phyloP scores from a whole-genome alignment of 2,888 invertebrate species.

The Plemyria rubiginata region DNA sequence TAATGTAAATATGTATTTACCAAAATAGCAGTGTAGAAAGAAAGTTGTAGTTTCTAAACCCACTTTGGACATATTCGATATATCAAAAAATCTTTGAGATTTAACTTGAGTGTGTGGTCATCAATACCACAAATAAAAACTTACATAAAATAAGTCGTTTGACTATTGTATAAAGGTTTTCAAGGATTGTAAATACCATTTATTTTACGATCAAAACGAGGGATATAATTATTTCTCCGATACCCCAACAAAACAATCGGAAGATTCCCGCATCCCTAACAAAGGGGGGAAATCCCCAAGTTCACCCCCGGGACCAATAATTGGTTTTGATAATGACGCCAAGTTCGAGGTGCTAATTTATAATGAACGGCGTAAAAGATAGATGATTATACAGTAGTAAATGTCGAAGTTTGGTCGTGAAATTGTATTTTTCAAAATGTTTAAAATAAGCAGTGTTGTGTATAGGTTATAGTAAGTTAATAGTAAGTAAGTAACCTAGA shows the following conservation, averaged over 20 bases:
- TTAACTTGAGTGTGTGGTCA: no score
- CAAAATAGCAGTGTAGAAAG: no score
- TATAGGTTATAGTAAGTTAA: no score
- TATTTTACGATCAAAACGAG: slow-evolving; percentile 8
- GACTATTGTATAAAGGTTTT: not conserved
- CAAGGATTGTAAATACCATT: not conserved
- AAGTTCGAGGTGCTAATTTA: slow-evolving; percentile 48
- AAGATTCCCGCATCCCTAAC: slow-evolving; percentile 31
- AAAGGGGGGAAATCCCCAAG: slow-evolving; percentile 39
- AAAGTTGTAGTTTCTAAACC: no score
- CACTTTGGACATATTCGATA: no score
- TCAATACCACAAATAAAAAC: no score
- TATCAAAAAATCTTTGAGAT: no score
- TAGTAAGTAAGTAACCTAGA: no score
- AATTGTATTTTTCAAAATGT: no score
- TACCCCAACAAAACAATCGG: slow-evolving; percentile 27
- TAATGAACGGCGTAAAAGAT: slow-evolving; percentile 38
- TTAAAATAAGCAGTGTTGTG: no score
- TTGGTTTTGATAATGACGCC: slow-evolving; percentile 39
- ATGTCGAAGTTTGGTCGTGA: slow-evolving; percentile 2
- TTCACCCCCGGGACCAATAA: slow-evolving; percentile 39
- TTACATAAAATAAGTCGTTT: no score
- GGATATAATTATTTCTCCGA: not conserved
- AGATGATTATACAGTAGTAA: slow-evolving; percentile 40
- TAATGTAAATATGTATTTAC: no score